Base-by-base conservation (phyloP, 1,140 invertebrate species). In the Stegodyphus mimosarum region DNA sequence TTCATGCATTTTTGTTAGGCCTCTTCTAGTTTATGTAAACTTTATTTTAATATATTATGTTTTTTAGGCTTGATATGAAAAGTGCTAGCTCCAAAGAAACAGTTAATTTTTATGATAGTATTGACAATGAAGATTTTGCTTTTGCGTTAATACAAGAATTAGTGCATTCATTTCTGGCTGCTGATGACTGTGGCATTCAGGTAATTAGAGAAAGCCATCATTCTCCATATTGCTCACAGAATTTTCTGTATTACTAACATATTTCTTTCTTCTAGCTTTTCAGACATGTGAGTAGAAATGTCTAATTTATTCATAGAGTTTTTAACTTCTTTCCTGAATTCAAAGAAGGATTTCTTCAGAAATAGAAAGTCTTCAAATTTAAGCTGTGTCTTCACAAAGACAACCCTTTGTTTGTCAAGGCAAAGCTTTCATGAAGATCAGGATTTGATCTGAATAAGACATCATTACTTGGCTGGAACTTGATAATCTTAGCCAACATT, bases 51-150 rank as follows among this genome's bases (percentile, higher is more conserved):
- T 33, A 3, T 3, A 60, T 60, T 60, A 10, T 60, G 5, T 15
- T 84, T 83, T 87, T n/a, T 73, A 90, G 90, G 76, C 87, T 91
- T 17, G 89, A 91, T 64, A 88, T 91, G n/a, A 88, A 88, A 73
- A 87, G 87, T 51, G 89, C 89, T 71, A 89, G 89, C 69, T 89
- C 89, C 50, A 88, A 89, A 72, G 86, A 88, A 75, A 89, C 90
- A 50, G 77, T 88, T 63, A 87, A 88, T 10, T 90, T 90, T 86
- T 89, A 90, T 60, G 87, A 88, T 17, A 89, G 87, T 50, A 89
- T 91, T 66, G 88, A 89, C 67, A 89, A 91, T 77, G 90, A 91
- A 55, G 90, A 90, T 74, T 92, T 92, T 90, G 89, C 89, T 6
- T 88, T 90, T 85, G 90, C 89, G 13, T 87, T 92, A 13, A 89